Evolutionary conservation across 1,140 invertebrate species (phyloP).

Genomic region (Pseudoatta argentina): DNA sequence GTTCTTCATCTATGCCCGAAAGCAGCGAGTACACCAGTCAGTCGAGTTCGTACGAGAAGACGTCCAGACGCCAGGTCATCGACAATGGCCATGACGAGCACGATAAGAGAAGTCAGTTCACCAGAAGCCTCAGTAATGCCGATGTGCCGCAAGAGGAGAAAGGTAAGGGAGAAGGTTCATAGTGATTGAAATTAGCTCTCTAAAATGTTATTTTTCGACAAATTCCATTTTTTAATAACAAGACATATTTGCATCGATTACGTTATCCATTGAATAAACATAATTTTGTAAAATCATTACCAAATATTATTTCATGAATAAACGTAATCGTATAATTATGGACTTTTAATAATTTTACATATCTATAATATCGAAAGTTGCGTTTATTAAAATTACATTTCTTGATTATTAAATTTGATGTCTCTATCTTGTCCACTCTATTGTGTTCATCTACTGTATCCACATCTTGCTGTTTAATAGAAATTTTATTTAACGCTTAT

Average conservation of each 20-base stretch:
- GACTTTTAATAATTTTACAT: background rate
- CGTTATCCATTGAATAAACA: background rate
- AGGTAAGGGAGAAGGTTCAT: constrained; percentile 85
- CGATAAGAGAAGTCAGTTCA: constrained; percentile 90
- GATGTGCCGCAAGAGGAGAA: constrained; percentile 94
- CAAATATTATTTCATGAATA: background rate
- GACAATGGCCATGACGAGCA: constrained; percentile 81
- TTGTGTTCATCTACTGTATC: background rate
- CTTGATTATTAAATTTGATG: background rate
- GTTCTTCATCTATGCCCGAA: constrained; percentile 84
- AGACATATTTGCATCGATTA: background rate
- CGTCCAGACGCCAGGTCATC: constrained; percentile 79
- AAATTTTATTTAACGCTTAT: background rate
- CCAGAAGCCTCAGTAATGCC: constrained; percentile 93
- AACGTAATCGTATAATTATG: background rate
- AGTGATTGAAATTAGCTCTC: background rate
- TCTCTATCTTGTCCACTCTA: background rate
- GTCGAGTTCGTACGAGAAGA: constrained; percentile 84
- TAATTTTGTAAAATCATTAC: too few species aligned
- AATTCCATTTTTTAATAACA: background rate
- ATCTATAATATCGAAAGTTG: background rate
- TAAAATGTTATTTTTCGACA: background rate
- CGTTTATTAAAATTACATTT: constrained; percentile 1
- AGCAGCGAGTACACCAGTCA: constrained; percentile 85
- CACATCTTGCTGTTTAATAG: background rate